Percentiles rank a stretch among this genome's conserved stretches.
Conservation (phyloP, 2,113 vertebrate species). For the Halcyon senegalensis region DNA sequence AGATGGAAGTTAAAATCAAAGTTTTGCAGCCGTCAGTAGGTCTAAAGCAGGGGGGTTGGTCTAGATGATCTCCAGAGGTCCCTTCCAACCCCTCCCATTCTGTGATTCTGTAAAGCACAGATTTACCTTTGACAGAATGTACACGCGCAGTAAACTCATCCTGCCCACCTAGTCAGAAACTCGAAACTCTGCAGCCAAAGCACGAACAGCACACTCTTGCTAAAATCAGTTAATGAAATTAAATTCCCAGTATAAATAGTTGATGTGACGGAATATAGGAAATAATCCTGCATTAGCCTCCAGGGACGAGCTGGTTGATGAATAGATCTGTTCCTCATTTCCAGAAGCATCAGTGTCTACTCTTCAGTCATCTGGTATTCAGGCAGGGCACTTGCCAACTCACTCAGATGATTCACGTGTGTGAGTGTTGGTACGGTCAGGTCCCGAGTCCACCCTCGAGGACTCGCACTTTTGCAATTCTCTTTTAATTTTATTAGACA, state of each 20-base stretch:
- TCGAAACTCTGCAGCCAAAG: background rate
- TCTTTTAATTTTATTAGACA: background rate
- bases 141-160: accelerated
- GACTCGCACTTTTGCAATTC: background rate
- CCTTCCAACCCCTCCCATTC: no score
- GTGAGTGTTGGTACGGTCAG: background rate
- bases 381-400: background rate
- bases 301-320: constrained; percentile 31
- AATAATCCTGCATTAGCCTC: constrained; percentile 49
- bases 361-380: background rate
- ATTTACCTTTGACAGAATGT: background rate
- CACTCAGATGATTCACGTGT: background rate
- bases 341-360: background rate
- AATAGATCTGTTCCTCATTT: constrained; percentile 57
- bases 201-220: background rate
- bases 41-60: background rate
- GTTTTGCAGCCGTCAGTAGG: background rate
- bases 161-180: background rate
- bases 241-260: constrained; percentile 48
- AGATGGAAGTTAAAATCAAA: background rate
- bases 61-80: no score
- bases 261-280: constrained; percentile 39
- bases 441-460: background rate
- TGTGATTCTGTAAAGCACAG: background rate
- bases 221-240: constrained; percentile 49